A percentile compares a stretch with the other conserved stretches of the same genome.
These are phyloP conservation scores for Muschampia staudingeri DNA, from an alignment of 2,888 invertebrate genomes.

Conservation along the genomic window DNA sequence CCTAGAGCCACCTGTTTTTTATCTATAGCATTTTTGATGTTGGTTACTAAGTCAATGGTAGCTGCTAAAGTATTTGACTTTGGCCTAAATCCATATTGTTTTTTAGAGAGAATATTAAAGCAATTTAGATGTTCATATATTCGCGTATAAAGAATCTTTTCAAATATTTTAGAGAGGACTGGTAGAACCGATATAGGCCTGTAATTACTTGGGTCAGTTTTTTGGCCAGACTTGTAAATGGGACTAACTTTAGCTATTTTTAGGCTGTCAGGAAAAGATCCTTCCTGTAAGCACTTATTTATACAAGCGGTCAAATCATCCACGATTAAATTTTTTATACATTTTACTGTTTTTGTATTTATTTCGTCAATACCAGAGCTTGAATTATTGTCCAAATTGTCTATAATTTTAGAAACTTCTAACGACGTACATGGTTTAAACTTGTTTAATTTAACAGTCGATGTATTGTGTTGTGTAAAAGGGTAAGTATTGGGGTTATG, in stretches of 20 bases:
- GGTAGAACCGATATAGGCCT: neutral
- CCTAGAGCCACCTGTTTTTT: neutral
- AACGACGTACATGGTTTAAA: neutral
- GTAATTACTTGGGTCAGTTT: neutral
- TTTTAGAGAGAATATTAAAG: neutral
- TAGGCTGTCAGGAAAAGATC: neutral
- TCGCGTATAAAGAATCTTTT: neutral
- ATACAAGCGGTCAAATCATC: neutral
- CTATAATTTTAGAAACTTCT: slow-evolving; percentile 2
- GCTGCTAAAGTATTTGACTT: slow-evolving; percentile 4
- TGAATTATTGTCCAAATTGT: neutral
- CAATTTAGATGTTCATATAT: neutral
- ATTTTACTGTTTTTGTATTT: neutral
- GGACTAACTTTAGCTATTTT: neutral
- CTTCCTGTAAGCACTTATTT: neutral
- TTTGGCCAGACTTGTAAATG: neutral
- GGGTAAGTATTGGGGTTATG: neutral
- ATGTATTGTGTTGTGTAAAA: neutral
- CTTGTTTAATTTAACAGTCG: neutral
- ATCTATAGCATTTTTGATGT: neutral
- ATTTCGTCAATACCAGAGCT: neutral
- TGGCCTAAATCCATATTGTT: neutral
- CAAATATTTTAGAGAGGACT: neutral
- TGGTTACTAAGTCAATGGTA: neutral
- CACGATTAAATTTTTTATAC: neutral